A percentile compares a stretch with the other conserved stretches of the same genome.
Conservation (phyloP, 37 sponge, comb jelly and placozoan species). For the Amphimedon queenslandica region DNA sequence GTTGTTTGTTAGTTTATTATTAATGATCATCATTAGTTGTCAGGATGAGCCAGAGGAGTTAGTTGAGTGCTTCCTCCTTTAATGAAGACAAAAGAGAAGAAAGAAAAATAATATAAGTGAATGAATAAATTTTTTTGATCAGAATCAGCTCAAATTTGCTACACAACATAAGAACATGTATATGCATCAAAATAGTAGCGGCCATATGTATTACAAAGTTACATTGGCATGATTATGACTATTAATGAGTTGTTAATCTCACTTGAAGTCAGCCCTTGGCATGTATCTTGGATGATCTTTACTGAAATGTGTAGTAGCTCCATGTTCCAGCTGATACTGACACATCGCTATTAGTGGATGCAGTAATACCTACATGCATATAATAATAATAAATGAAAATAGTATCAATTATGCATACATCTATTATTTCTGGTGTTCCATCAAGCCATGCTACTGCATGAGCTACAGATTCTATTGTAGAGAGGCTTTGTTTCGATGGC, state of each 20-base stretch:
- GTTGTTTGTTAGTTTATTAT: not conserved
- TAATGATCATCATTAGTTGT: too few relatives aligned
- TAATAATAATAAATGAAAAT: not conserved
- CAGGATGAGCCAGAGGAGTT: too few relatives aligned
- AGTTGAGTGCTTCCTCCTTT: too few relatives aligned
- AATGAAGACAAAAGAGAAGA: too few relatives aligned
- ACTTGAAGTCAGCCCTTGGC: slow-evolving; percentile 17
- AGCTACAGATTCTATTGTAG: slow-evolving; percentile 87
- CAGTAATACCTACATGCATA: slow-evolving; percentile 42
- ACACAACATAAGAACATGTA: too few relatives aligned
- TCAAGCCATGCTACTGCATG: slow-evolving; percentile 77
- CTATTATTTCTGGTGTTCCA: slow-evolving; percentile 35
- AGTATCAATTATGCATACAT: slow-evolving; percentile 16
- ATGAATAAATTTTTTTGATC: not conserved
- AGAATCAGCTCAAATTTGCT: too few relatives aligned
- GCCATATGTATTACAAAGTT: too few relatives aligned
- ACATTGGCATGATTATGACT: too few relatives aligned
- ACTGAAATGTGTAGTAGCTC: slow-evolving; percentile 75
- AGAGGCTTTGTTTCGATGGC: slow-evolving; percentile 74
- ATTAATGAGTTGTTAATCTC: too few relatives aligned
- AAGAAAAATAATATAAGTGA: not conserved
- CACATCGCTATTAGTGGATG: slow-evolving; percentile 74
- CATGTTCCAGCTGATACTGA: slow-evolving; percentile 76
- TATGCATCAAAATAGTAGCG: too few relatives aligned
- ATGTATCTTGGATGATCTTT: slow-evolving; percentile 67